Base-by-base conservation (phyloP, 2,797 vertebrate species). In the Lagorchestes hirsutus region DNA sequence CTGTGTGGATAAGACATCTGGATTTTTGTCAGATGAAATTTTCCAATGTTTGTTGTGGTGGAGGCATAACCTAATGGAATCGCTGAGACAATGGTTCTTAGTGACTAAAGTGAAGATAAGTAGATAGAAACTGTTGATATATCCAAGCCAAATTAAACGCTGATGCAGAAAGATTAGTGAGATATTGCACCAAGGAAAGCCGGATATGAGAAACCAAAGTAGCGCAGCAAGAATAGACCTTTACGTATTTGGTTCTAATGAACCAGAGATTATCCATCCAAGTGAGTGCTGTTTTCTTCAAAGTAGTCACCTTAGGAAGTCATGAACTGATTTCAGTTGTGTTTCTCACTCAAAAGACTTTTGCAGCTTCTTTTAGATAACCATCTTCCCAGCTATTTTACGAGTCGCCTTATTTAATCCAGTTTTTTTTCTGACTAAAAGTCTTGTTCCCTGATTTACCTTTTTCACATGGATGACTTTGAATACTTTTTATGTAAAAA, bases 91-190 rank as follows among this genome's bases (percentile, higher is more conserved):
- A 82, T 24, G 18, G 46, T 4, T 82, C 74, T 74, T 74, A 46
- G 74, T 24, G n/a, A 82, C 40, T 82, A 82, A 82, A 11, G 22
- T 46, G 22, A 27, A 82, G 74, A 82, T 82, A 82, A 82, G 46
- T 82, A 82, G 67, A 82, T 82, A 82, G 74, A 82, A 11, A 82
- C 74, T 82, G 74, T 82, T 82, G 74, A 82, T 82, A 82, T 82
- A 82, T 46, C 24, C n/a, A 82, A 82, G n/a, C 74, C 74, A 82
- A 82, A 82, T 82, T 82, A 82, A 82, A 46, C 24, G 67, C 67
- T 82, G 67, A 82, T 40, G 67, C 67, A 46, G 67, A 82, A 46
- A 46, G n/a, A 82, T 82, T 24, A 24, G n/a, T 82, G 22, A 82
- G 67, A 82, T 82, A 82, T 22, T 9, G 46, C 40, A 82, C 67